A percentile compares a stretch with the other conserved stretches of the same genome.
Conservation (phyloP, 2,113 vertebrate species). For the Perognathus longimembris region DNA sequence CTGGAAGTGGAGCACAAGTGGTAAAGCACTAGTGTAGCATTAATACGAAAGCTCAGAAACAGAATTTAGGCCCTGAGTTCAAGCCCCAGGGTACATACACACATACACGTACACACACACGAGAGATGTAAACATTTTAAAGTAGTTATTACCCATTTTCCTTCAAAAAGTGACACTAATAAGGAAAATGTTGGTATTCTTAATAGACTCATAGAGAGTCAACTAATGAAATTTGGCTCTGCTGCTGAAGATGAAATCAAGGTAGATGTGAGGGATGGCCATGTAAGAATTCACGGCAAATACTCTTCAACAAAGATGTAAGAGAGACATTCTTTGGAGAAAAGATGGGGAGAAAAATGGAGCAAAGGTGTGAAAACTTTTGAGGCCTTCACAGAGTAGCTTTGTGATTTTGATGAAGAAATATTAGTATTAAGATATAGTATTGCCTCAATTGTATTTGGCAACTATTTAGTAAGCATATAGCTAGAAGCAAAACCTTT, state of each 20-base stretch:
- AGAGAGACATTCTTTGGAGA: background rate
- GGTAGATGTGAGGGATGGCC: background rate
- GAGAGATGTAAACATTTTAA: background rate
- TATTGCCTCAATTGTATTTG: background rate
- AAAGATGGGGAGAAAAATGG: background rate
- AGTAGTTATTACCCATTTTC: background rate
- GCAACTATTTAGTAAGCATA: background rate
- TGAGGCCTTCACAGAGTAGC: background rate
- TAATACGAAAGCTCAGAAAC: too few species aligned
- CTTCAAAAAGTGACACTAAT: background rate
- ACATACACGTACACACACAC: too few species aligned
- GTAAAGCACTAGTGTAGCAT: too few species aligned
- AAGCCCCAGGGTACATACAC: too few species aligned
- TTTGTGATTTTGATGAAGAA: background rate
- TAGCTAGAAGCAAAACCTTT: background rate
- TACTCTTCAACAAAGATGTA: background rate
- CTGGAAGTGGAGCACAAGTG: too few species aligned
- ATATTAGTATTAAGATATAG: background rate
- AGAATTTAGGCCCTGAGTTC: too few species aligned
- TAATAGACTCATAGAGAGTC: background rate
- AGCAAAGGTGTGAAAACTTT: background rate
- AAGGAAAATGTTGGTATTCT: background rate
- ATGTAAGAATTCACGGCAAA: background rate
- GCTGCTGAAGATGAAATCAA: background rate
- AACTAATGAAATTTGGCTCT: constrained; percentile 2